Base-by-base conservation (phyloP, 2,797 vertebrate genomes). In the Lerista edwardsae region DNA sequence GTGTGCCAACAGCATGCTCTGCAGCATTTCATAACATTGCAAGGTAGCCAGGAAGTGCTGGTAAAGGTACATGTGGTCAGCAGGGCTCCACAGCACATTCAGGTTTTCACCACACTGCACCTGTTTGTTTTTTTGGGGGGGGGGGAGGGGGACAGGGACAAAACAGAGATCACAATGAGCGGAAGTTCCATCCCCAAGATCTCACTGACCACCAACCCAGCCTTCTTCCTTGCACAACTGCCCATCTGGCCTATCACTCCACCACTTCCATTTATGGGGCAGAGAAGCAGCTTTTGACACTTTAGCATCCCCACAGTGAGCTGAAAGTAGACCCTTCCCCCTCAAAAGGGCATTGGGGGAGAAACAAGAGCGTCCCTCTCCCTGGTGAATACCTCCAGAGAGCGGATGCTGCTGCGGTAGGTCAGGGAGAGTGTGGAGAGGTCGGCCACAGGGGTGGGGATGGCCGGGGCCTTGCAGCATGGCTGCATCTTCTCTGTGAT, bases 11-110 rank as follows among this genome's bases (percentile, higher is more conserved):
- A 97, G 69, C 68, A 93, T 93, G 0, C 87, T 81, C 72, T 62
- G 75, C 79, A 99, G 95, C 69, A 96, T 93, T 67, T 87, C 90
- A 55, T 95, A 97, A 92, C 97, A 98, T 75, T 95, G 95, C 84
- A 95, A 85, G 76, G 96, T 98, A 90, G 98, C 97, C 39, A 96
- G 93, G 74, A 95, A 80, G 87, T 99, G 99, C 79, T 99, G 98
- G 92, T 98, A 99, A 59, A 99, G 92, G 88, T 98, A 97, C 98
- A 99, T 99, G 95, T 99, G 98, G 93, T 98, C 97, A 0, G 96
- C 94, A 0, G 98, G 97, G 0, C 97, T 98, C 99, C 99, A 99
- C 6, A 97, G 96, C 2, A 98, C 89, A 0, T 89, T 91, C 84
- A 99, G 93, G 65, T 97, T 96, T n/a, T 98, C 95, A 0, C 97